Conservation (phyloP, 1,140 invertebrate species). For the Drosophila ficusphila region DNA sequence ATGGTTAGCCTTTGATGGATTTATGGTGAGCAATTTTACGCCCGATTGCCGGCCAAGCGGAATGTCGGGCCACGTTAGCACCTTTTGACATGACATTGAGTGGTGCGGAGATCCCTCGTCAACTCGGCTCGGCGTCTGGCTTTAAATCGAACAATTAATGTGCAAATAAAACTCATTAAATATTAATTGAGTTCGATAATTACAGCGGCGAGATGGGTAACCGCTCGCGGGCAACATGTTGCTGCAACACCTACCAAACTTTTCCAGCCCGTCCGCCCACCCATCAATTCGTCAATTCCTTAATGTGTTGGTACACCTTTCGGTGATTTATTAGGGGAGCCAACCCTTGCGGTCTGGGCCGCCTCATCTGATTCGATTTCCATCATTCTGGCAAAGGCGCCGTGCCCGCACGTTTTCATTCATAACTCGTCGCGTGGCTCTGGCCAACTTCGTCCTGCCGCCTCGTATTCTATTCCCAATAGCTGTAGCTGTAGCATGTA, state of each 20-base stretch:
- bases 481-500: no score
- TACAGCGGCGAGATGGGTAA: conserved; percentile 17
- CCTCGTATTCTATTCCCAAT: no score
- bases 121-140: background rate
- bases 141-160: conserved; percentile 71
- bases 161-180: conserved; percentile 75
- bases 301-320: conserved; percentile 30
- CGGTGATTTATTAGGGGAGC: conserved; percentile 29
- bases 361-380: conserved; percentile 15
- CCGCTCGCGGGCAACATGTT: conserved; percentile 28
- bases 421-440: conserved; percentile 65
- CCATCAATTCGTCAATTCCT: conserved; percentile 16
- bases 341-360: conserved; percentile 1
- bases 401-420: conserved; percentile 62
- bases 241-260: conserved; percentile 38
- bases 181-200: conserved; percentile 81
- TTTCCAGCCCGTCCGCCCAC: background rate
- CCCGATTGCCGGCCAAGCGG: conserved; percentile 36
- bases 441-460: conserved; percentile 7
- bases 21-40: conserved; percentile 67
- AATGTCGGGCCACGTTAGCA: conserved; percentile 56
- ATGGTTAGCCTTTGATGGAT: conserved; percentile 30
- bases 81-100: conserved; percentile 40
- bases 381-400: conserved; percentile 16
- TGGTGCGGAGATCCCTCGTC: conserved; percentile 9